These are phyloP conservation scores for Chelonia mydas DNA, from an alignment of 2,797 vertebrate species.

Conservation along the genomic window DNA sequence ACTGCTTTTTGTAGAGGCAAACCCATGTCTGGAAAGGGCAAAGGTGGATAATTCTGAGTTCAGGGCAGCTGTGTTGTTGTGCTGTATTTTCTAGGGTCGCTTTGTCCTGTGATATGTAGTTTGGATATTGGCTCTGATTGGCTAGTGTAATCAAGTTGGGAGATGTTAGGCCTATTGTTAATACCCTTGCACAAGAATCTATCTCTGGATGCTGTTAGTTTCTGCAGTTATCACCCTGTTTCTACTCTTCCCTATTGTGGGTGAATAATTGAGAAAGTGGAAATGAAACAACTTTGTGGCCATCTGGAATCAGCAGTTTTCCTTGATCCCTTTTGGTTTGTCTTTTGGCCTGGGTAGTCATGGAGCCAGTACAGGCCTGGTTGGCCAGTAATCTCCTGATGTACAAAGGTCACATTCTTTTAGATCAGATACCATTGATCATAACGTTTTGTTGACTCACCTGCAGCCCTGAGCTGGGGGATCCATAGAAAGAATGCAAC, in stretches of 20 bases:
- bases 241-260: too few relatives aligned
- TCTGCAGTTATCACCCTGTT: too few relatives aligned
- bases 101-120: neutral
- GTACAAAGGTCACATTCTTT: neutral
- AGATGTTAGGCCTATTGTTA: neutral
- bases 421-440: neutral
- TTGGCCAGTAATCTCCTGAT: neutral
- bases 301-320: neutral
- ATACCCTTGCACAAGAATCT: neutral
- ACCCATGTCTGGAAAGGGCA: slow-evolving; percentile 6
- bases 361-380: neutral
- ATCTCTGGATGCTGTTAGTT: too few relatives aligned
- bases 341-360: too few relatives aligned
- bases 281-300: neutral
- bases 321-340: neutral
- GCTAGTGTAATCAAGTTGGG: neutral
- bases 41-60: neutral
- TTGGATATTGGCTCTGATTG: neutral
- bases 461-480: neutral
- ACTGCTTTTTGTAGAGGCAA: neutral
- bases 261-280: neutral
- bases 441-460: neutral
- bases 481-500: neutral
- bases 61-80: neutral
- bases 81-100: neutral